Percentiles rank a stretch among this genome's conserved stretches.
These are phyloP conservation scores for Halcyon badia DNA, from an alignment of 2,797 vertebrate genomes.

Conservation along the genomic window DNA sequence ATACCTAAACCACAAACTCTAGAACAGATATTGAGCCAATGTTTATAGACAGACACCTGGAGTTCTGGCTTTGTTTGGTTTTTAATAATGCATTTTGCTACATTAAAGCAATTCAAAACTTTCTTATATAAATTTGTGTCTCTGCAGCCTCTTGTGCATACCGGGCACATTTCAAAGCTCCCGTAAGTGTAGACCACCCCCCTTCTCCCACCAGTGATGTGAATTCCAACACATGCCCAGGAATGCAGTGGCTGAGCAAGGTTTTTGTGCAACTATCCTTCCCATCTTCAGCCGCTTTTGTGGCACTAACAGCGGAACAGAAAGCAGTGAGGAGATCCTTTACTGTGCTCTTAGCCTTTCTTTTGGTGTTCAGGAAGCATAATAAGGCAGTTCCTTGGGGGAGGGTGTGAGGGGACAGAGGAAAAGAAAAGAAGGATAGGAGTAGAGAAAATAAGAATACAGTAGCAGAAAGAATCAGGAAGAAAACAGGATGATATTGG, in stretches of 20 bases:
- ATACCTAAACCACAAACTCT: neutral
- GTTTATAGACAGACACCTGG: neutral
- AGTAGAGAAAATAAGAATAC: neutral
- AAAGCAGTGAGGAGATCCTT: neutral
- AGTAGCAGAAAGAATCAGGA: neutral
- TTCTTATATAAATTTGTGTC: neutral
- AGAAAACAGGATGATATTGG: neutral
- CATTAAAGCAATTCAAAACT: neutral
- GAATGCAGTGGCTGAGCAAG: neutral
- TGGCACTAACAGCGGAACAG: neutral
- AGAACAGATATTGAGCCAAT: neutral
- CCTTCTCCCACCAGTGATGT: accelerated
- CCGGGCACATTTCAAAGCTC: neutral
- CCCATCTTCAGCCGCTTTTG: neutral
- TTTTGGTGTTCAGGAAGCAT: neutral
- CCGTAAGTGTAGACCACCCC: accelerated
- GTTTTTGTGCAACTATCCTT: neutral
- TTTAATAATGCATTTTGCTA: neutral
- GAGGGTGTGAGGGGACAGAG: neutral
- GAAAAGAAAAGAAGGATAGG: neutral
- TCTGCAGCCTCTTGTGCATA: neutral
- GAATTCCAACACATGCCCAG: neutral
- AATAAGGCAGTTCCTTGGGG: neutral
- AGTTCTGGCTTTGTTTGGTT: neutral
- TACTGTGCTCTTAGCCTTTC: neutral